Evolutionary conservation across 2,113 vertebrate genomes (phyloP).

Genomic region (Lepidiolamprologus cunningtoni): DNA sequence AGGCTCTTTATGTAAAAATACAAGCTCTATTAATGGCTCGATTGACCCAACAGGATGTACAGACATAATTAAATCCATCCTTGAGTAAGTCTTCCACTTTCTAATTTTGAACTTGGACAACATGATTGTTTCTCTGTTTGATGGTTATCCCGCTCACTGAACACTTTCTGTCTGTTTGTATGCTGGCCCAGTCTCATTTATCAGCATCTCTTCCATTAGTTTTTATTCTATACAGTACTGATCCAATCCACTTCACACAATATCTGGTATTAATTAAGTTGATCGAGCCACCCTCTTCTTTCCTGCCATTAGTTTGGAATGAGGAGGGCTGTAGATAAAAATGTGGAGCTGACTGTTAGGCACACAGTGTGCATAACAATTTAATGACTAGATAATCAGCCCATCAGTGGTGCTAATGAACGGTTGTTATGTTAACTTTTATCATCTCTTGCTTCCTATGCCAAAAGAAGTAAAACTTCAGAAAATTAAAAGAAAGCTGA

Average conservation of each 20-base stretch:
- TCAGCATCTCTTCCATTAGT: constrained; percentile 29
- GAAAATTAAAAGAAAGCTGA: neutral
- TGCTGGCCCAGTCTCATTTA: neutral
- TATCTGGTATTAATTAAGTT: constrained; percentile 85
- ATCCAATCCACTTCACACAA: constrained; percentile 64
- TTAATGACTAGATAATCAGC: constrained; percentile 79
- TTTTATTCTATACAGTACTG: constrained; percentile 34
- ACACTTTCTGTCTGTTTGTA: neutral
- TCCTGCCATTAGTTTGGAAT: constrained; percentile 62
- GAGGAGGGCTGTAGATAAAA: constrained; percentile 76
- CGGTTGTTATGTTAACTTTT: neutral
- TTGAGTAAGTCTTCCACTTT: constrained; percentile 7
- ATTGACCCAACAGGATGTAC: constrained; percentile 1
- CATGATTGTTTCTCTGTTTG: constrained; percentile 6
- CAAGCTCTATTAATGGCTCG: constrained; percentile 6
- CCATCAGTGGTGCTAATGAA: constrained; percentile 39
- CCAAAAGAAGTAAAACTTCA: neutral
- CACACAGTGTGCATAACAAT: neutral
- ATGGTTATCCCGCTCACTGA: neutral
- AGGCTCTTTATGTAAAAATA: constrained; percentile 1
- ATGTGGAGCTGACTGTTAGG: neutral
- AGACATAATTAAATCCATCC: constrained; percentile 3
- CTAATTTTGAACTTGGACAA: constrained; percentile 5
- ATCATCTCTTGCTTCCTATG: neutral
- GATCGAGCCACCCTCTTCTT: constrained; percentile 70